Evolutionary conservation across 2,113 vertebrate genomes (phyloP).

Genomic region (Centrocercus urophasianus): DNA sequence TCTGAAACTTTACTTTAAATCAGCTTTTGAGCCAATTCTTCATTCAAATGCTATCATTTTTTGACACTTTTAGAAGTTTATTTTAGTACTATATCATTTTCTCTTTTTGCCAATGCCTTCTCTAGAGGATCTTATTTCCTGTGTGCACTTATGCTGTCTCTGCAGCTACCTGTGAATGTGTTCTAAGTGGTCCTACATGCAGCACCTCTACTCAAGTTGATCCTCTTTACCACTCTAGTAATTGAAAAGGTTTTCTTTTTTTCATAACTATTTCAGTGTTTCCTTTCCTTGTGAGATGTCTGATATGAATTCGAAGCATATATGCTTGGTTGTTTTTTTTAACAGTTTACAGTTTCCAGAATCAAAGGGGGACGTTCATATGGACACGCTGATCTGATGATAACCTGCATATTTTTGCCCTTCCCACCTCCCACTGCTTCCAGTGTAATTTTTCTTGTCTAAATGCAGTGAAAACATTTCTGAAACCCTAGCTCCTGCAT

Average conservation of each 20-base stretch:
- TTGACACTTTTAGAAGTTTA: constrained; percentile 24
- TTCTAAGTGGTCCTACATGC: not conserved
- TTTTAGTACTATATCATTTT: constrained; percentile 49
- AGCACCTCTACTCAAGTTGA: not conserved
- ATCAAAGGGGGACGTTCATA: not conserved
- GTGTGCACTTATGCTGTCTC: fast-evolving
- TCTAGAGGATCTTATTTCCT: constrained; percentile 12
- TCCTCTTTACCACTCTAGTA: not conserved
- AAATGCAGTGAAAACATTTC: not conserved
- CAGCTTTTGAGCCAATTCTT: not conserved
- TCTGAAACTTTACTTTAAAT: constrained; percentile 32
- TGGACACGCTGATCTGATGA: not conserved
- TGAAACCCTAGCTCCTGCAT: not conserved
- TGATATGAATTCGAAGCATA: not conserved
- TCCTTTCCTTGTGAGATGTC: not conserved
- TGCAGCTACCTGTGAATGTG: not conserved
- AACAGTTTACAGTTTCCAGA: not conserved
- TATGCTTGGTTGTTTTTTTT: not conserved
- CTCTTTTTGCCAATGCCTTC: not conserved
- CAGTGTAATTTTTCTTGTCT: not conserved
- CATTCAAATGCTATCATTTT: constrained; percentile 38
- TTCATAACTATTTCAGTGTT: not conserved
- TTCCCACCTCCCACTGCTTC: fast-evolving
- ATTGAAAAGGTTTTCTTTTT: not conserved
- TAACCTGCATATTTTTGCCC: not conserved